A percentile compares a stretch with the other conserved stretches of the same genome.
phyloP scores from a whole-genome alignment of 1,140 invertebrate species.

The Chrysoperla carnea region DNA sequence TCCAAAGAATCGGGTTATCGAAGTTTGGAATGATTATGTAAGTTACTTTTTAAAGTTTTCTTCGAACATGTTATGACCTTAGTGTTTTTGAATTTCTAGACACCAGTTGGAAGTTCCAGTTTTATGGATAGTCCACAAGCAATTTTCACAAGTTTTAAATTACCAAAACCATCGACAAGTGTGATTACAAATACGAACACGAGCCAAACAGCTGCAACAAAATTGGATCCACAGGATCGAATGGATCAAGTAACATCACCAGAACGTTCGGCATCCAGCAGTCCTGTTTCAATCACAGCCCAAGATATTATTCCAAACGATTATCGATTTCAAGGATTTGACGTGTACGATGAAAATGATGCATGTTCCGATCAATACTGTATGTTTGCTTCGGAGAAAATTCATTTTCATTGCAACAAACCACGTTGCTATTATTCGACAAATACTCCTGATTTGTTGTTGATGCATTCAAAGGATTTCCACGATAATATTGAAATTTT shows the following conservation, averaged over 20 bases:
- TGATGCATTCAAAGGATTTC: conserved; percentile 56
- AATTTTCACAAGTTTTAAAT: conserved; percentile 83
- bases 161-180: conserved; percentile 49
- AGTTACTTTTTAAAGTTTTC: conserved; percentile 22
- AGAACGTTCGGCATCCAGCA: too few relatives aligned
- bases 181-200: conserved; percentile 12
- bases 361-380: conserved; percentile 31
- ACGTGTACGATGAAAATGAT: conserved; percentile 18
- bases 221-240: conserved; percentile 12
- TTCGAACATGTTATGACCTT: too few relatives aligned
- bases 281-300: too few relatives aligned
- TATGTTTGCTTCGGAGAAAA: conserved; percentile 27
- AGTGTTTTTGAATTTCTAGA: conserved; percentile 8
- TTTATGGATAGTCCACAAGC: conserved; percentile 58
- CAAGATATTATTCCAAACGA: conserved; percentile 9
- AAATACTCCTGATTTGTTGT: conserved; percentile 17
- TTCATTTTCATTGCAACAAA: conserved; percentile 55
- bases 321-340: conserved; percentile 17
- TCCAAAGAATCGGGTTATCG: conserved; percentile 80
- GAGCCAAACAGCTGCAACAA: conserved; percentile 27
- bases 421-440: conserved; percentile 41
- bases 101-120: conserved; percentile 26
- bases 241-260: conserved; percentile 7
- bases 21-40: conserved; percentile 71
- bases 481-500: conserved; percentile 66